Percentiles rank a stretch among this genome's conserved stretches.
Evolutionary conservation across 1,140 invertebrate genomes (phyloP).

Genomic region (Pissodes strobi): DNA sequence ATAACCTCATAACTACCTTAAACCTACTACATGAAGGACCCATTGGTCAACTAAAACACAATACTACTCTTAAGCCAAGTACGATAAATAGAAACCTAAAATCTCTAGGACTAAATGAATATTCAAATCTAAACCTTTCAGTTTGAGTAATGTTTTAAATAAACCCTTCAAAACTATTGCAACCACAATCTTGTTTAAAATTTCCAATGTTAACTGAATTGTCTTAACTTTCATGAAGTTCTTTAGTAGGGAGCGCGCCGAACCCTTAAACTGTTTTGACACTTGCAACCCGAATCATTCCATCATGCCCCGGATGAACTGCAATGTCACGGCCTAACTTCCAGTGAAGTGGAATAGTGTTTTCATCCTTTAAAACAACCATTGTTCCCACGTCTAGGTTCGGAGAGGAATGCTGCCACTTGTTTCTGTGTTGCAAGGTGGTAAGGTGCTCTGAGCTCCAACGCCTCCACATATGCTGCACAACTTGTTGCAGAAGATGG

Average conservation of each 20-base stretch:
- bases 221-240: too few relatives aligned
- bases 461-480: conserved; percentile 43
- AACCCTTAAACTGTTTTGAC: conserved; percentile 22
- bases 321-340: conserved; percentile 53
- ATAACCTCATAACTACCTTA: background rate
- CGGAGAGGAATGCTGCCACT: conserved; percentile 7
- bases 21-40: background rate
- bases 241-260: background rate
- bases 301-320: conserved; percentile 36
- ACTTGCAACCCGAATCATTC: conserved; percentile 24
- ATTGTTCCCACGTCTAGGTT: conserved; percentile 20
- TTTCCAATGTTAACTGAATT: too few relatives aligned
- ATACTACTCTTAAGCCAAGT: background rate
- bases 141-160: too few relatives aligned
- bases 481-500: conserved; percentile 12
- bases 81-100: background rate
- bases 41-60: background rate
- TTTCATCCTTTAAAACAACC: conserved; percentile 45
- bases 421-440: conserved; percentile 34
- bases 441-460: conserved; percentile 43
- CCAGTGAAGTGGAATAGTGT: conserved; percentile 41
- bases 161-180: background rate
- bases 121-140: background rate
- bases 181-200: too few relatives aligned
- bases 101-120: background rate